Evolutionary conservation across 2,888 invertebrate genomes (phyloP), one percentile per base, ranked within the genome.

Genomic region (Drosophila nigritarsus): DNA sequence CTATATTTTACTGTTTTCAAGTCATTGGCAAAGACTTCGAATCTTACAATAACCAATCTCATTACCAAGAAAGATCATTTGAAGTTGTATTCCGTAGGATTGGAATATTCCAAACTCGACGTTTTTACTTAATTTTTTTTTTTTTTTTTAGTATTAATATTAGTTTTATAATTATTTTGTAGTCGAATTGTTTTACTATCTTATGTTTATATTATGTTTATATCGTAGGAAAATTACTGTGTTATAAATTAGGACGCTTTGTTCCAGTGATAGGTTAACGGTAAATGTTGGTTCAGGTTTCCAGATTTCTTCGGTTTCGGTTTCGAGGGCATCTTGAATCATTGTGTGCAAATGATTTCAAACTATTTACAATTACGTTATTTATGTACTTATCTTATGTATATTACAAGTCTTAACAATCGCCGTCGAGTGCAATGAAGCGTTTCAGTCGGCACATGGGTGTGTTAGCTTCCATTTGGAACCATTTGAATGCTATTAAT

Each of bases 231-330:
- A 59, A 66, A 38, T 51, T 42, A 42, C 64, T 75, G 24, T 77
- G 84, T 87, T 77, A 83, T 86, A 86, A 81, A 79, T 68, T 81
- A 70, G 84, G 60, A 64, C 56, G 56, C 45, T 65, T 49, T 62
- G 71, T 72, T 77, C 68, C 82, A 82, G 80, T 84, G 82, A 82
- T 85, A 73, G 59, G 63, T 60, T 70, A 60, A 58, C 24, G 34
- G 36, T 49, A 64, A 53, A 72, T 61, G 20, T 67, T 45, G 50
- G 20, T 30, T 68, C 58, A 45, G 20, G 45, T 27, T 38, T 64
- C 8, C 38, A 50, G 45, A 32, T 59, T 64, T 51, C 20, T 50
- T 58, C 18, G 65, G 58, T 51, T 51, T 53, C 34, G 48, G 54
- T 29, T 55, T 48, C 27, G 49, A 38, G n/a, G 36, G 34, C 29